Percentiles rank a stretch among this genome's conserved stretches.
These are phyloP conservation scores for Temnothorax rugatulus DNA, from an alignment of 2,888 invertebrate genomes.

Conservation along the genomic window DNA sequence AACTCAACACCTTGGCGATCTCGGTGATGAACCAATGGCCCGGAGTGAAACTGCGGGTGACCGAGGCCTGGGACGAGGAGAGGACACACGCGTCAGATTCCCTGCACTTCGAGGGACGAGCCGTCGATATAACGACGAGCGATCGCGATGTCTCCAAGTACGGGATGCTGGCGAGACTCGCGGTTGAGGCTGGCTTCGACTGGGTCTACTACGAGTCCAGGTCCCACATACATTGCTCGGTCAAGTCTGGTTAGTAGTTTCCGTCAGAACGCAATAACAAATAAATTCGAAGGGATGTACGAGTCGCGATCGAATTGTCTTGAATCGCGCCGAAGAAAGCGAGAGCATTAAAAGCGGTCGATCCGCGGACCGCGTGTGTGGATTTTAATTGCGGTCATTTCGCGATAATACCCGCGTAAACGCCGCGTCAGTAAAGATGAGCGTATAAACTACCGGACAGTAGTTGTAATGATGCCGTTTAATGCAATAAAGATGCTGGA, in stretches of 20 bases:
- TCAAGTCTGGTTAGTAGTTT: conserved; percentile 95
- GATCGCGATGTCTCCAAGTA: conserved; percentile 97
- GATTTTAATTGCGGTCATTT: conserved; percentile 53
- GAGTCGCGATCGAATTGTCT: neutral
- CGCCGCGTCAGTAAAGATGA: conserved; percentile 58
- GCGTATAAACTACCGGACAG: conserved; percentile 37
- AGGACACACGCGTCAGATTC: conserved; percentile 92
- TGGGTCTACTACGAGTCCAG: conserved; percentile 99
- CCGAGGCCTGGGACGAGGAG: conserved; percentile 98
- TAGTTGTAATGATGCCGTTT: conserved; percentile 43
- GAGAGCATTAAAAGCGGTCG: neutral
- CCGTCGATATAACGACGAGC: conserved; percentile 98
- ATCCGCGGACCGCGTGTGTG: conserved; percentile 16
- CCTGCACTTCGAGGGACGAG: conserved; percentile 98
- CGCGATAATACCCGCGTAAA: conserved; percentile 67
- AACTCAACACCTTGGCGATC: conserved; percentile 96
- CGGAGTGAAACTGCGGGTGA: conserved; percentile 96
- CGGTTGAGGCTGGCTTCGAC: conserved; percentile 99
- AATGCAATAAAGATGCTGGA: conserved; percentile 44
- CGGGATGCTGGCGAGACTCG: conserved; percentile 97
- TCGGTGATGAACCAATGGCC: conserved; percentile 99
- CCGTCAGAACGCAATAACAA: neutral
- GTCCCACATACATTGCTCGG: conserved; percentile 98
- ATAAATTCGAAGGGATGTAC: neutral
- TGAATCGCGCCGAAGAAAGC: neutral